Conservation (phyloP, 2,113 vertebrate genomes). For the Salvelinus alpinus region DNA sequence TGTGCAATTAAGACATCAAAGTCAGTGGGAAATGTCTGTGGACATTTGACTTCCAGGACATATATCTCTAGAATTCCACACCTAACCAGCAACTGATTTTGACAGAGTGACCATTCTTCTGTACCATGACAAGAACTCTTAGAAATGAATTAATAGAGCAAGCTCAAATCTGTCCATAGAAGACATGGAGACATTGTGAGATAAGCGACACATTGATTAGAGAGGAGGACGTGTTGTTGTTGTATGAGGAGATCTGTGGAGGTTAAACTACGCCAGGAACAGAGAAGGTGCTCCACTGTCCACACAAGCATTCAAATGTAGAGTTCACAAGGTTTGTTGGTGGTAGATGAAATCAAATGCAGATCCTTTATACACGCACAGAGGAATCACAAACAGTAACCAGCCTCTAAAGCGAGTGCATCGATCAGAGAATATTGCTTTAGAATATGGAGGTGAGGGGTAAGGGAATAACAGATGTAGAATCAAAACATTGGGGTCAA, state of each 20-base stretch:
- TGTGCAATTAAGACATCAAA: neutral
- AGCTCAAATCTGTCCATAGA: neutral
- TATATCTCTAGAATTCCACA: neutral
- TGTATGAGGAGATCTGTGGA: constrained; percentile 8
- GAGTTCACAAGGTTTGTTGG: constrained; percentile 31
- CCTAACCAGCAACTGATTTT: too few species aligned
- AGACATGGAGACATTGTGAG: constrained; percentile 10
- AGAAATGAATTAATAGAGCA: neutral
- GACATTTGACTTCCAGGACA: neutral
- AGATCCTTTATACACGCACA: neutral
- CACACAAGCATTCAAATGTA: constrained; percentile 14
- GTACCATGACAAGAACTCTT: neutral
- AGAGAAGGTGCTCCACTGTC: constrained; percentile 17
- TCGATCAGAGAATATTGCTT: neutral
- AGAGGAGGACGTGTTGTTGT: constrained; percentile 4
- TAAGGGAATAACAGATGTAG: neutral
- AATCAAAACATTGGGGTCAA: neutral
- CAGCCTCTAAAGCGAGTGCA: neutral
- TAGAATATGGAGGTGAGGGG: neutral
- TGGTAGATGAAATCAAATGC: constrained; percentile 10
- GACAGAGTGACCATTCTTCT: too few species aligned
- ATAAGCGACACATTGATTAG: constrained; percentile 17
- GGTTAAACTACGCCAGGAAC: constrained; percentile 20
- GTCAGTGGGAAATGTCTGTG: neutral
- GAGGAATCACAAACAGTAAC: neutral